Base-by-base conservation (phyloP, 2,888 invertebrate species). In the Hartigia nigra region DNA sequence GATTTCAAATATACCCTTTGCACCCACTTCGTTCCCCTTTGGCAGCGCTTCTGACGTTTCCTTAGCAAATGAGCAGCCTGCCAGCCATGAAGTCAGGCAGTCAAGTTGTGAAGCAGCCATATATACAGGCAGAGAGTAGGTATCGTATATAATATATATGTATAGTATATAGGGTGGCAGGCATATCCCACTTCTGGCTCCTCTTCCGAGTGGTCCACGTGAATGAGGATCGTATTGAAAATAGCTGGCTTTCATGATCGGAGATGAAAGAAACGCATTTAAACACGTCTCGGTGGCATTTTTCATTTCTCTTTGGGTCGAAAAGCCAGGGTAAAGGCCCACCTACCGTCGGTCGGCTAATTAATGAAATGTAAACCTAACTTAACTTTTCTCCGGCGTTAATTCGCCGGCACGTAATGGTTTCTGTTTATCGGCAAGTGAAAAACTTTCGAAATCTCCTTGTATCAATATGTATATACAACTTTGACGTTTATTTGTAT, bases 201-300 rank as follows among this genome's bases (percentile, higher is more conserved):
- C 32, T 32, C 72, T 12, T 34, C 72, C 9, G 72, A 72, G 72
- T 72, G 34, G 31, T 34, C 14, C 72, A 72, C 72, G 72, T 72
- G 72, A 72, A 72, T 72, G 72, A 72, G 72, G 72, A 72, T 72
- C 72, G 72, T 72, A 72, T 72, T 72, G 72, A 72, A 72, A 72
- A 72, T 72, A 72, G 72, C 72, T 34, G 72, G 32, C 72, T 72
- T 72, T 72, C 72, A 72, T 34, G 72, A 12, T 5, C 32, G 5
- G 31, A 83, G 80, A 82, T 80, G 83, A 85, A 83, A 86, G 83
- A 81, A 80, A 55, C 74, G 80, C 78, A 72, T 81, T 84, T 81
- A 80, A 84, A 79, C 75, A 81, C 79, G 78, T 81, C 75, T 77
- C 79, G 69, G 76, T 77, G 78, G 78, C 81, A 72, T 34, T 72